Conservation (phyloP, 1,140 invertebrate genomes). For the Drosophila pectinifera region DNA sequence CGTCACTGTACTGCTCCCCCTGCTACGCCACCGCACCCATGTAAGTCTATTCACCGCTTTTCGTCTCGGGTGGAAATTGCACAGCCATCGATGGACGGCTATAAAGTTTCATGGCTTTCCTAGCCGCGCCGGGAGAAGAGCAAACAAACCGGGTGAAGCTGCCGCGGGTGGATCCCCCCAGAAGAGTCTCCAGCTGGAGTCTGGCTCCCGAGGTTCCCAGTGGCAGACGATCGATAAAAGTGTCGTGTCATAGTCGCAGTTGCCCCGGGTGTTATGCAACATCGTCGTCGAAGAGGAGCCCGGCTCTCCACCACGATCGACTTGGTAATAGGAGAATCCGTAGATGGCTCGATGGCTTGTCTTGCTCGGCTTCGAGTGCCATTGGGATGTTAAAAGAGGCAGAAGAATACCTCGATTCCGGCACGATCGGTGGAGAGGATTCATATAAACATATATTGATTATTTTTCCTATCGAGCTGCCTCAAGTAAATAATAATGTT, state of each 20-base stretch:
- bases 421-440: not conserved
- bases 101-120: constrained; percentile 42
- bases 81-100: constrained; percentile 40
- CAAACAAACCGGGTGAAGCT: constrained; percentile 9
- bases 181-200: not conserved
- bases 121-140: not conserved
- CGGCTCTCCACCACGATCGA: not conserved
- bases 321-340: constrained; percentile 11
- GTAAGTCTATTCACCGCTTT: constrained; percentile 16
- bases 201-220: not conserved
- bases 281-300: constrained; percentile 8
- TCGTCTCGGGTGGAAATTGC: constrained; percentile 30
- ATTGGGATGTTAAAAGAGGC: not conserved
- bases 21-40: constrained; percentile 13
- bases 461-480: not conserved
- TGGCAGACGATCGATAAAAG: constrained; percentile 28
- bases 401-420: not conserved
- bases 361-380: not conserved
- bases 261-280: constrained; percentile 20
- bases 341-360: constrained; percentile 4
- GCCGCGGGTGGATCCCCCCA: constrained; percentile 11
- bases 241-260: constrained; percentile 38
- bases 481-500: too few species aligned
- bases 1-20: too few species aligned
- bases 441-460: not conserved